Percentiles rank a stretch among this genome's conserved stretches.
Conservation (phyloP, 1,140 invertebrate genomes). For the Palaemon carinicauda region DNA sequence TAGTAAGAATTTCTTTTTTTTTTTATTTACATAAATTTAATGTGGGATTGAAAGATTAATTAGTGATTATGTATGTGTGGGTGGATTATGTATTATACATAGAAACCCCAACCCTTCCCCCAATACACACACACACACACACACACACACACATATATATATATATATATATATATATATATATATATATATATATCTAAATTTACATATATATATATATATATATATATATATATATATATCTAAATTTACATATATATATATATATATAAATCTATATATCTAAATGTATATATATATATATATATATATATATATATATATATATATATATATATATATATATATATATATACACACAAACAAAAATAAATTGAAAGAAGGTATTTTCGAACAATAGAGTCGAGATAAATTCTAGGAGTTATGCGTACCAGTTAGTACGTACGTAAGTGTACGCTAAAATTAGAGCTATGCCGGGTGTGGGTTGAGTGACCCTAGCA, state of each 20-base stretch:
- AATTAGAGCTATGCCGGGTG: no score
- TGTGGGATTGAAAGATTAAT: no score
- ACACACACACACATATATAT: background rate
- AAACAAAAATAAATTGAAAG: no score
- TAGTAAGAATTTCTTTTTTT: no score
- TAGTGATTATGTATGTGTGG: no score
- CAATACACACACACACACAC: background rate
- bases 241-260: background rate
- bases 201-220: background rate
- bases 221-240: conserved; percentile 2
- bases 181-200: background rate
- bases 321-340: background rate
- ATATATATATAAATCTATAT: background rate
- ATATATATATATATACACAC: background rate
- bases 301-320: background rate
- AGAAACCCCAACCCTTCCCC: background rate
- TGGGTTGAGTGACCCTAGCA: no score
- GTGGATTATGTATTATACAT: no score
- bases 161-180: conserved; percentile 3
- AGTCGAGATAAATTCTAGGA: no score
- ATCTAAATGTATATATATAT: background rate
- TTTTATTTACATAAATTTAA: no score
- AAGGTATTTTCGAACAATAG: no score
- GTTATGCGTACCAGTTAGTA: no score
- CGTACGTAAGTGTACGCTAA: no score